Evolutionary conservation across 2,888 invertebrate genomes (phyloP), one percentile per base, ranked within the genome.

Genomic region (Agrochola litura): DNA sequence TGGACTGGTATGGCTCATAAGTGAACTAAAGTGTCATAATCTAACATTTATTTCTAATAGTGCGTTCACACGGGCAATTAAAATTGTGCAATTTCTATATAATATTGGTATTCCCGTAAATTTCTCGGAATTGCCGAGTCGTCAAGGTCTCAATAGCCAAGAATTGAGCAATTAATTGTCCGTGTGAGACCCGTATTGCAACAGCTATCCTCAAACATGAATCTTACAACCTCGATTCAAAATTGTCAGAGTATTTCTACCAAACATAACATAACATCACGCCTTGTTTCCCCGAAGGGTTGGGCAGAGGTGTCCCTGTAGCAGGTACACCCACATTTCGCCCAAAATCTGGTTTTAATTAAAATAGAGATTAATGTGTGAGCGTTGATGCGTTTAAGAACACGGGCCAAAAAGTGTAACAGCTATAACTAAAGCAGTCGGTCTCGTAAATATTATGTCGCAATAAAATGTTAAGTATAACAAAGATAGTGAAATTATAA

Each of bases 1-100:
- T 94, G 94, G 94, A 92, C 65, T 89, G 88, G 87, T 91, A 94
- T 93, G 93, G 93, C 93, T 89, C 83, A 60, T 65, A 63, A 52
- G 54, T 82, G 64, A 78, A 85, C 65, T 65, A 60, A 66, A 69
- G 71, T 82, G 71, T 49, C 22, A 58, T 68, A 49, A 37, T 52
- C 69, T 85, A 66, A 77, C 43, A 65, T 72, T 60, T 30, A 60
- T 58, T 6, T 58, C 58, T 58, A 58, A 25, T 25, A 58, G 25
- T 56, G 56, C 56, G 56, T 12, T 12, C n/a, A 56, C 56, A 56
- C 56, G n/a, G 56, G 12, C 56, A 56, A 56, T 5, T 58, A 25
- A 25, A 58, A 58, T 58, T 58, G 25, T 25, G 58, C 25, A 25
- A 58, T 14, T 58, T 14, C 58, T n/a, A 3, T 1, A 54, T 22